phyloP scores from a whole-genome alignment of 2,888 invertebrate species.

The Linnaemya vulpina region DNA sequence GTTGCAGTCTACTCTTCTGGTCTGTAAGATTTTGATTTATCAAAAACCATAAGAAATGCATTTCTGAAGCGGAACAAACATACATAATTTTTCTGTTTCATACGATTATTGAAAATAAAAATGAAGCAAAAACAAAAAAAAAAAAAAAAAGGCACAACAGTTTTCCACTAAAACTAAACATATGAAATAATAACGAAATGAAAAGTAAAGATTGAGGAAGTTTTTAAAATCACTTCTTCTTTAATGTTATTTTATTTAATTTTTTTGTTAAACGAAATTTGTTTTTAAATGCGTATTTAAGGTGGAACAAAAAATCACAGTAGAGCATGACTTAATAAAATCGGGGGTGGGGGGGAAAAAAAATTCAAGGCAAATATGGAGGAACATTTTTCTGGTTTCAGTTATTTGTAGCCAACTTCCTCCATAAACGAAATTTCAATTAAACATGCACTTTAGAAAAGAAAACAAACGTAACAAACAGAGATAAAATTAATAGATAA shows the following conservation, averaged over 20 bases:
- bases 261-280: background rate
- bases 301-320: constrained; percentile 51
- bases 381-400: constrained; percentile 53
- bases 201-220: constrained; percentile 71
- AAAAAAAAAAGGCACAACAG: background rate
- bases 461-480: constrained; percentile 17
- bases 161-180: background rate
- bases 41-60: constrained; percentile 54
- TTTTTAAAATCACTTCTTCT: constrained; percentile 38
- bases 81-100: constrained; percentile 57
- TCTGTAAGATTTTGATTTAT: constrained; percentile 70
- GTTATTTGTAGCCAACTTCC: constrained; percentile 57
- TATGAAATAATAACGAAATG: constrained; percentile 63
- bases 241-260: too few relatives aligned
- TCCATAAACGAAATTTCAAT: constrained; percentile 51
- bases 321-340: constrained; percentile 70
- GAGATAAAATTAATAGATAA: constrained; percentile 51
- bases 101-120: background rate
- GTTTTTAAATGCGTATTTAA: constrained; percentile 56
- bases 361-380: constrained; percentile 67
- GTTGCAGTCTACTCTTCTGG: constrained; percentile 62
- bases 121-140: too few relatives aligned
- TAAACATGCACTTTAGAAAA: constrained; percentile 35
- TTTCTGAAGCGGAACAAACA: constrained; percentile 65
- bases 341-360: too few relatives aligned